These are phyloP conservation scores for Melitaea cinxia DNA, from an alignment of 1,140 invertebrate species.

Conservation along the genomic window DNA sequence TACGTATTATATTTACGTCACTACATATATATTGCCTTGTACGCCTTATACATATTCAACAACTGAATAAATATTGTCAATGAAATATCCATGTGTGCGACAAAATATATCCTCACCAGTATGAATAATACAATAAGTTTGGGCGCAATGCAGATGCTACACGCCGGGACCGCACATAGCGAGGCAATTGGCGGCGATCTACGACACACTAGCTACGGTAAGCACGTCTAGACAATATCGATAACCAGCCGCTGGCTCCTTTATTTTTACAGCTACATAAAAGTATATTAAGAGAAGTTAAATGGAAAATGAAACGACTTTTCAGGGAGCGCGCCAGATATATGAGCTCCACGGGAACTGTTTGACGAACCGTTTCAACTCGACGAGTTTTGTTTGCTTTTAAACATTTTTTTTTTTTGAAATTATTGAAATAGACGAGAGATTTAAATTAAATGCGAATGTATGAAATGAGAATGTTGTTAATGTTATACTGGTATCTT, in stretches of 20 bases:
- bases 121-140: not conserved
- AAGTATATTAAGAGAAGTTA: not conserved
- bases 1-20: too few species aligned
- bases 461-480: too few species aligned
- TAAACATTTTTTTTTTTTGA: not conserved
- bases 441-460: too few species aligned
- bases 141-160: not conserved
- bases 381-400: not conserved
- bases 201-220: not conserved
- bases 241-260: conserved; percentile 1
- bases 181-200: not conserved
- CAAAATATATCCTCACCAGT: too few species aligned
- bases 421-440: not conserved
- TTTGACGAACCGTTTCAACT: not conserved
- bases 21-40: too few species aligned
- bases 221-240: conserved; percentile 30
- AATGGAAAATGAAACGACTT: not conserved
- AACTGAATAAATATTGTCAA: too few species aligned
- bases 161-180: not conserved
- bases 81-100: too few species aligned
- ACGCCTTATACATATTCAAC: too few species aligned
- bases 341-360: not conserved
- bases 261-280: not conserved
- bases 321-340: not conserved
- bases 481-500: too few species aligned